Percentiles rank a stretch among this genome's conserved stretches.
Evolutionary conservation across 2,888 invertebrate genomes (phyloP).

Genomic region (Macrosoma leucophasiata): DNA sequence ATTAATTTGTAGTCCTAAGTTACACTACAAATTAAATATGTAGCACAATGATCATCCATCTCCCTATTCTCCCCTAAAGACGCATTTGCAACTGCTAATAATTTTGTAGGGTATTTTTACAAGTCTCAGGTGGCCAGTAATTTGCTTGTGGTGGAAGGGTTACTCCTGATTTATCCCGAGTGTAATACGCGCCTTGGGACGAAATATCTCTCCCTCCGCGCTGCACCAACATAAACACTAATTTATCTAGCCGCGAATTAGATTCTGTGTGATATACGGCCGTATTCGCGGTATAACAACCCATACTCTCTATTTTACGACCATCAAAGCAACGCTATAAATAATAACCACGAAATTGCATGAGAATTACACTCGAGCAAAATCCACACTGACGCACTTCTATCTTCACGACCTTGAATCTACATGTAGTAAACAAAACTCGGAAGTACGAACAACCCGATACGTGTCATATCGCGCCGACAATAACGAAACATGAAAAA

Average conservation of each 20-base stretch:
- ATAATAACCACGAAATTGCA: constrained; percentile 2
- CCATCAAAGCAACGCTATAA: not conserved
- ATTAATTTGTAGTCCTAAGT: no score
- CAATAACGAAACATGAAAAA: constrained; percentile 77
- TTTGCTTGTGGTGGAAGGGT: constrained; percentile 68
- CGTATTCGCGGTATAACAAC: constrained; percentile 6
- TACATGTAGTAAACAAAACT: constrained; percentile 49
- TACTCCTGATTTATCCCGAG: constrained; percentile 62
- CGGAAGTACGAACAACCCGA: constrained; percentile 42
- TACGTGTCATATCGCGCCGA: constrained; percentile 64
- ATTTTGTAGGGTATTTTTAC: constrained; percentile 61
- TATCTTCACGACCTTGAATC: constrained; percentile 35
- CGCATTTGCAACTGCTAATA: constrained; percentile 35
- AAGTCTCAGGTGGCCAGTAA: constrained; percentile 73
- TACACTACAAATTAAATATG: no score
- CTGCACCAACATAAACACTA: constrained; percentile 50
- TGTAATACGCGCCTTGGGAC: constrained; percentile 61
- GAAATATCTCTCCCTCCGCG: constrained; percentile 47
- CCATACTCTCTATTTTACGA: not conserved
- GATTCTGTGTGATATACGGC: constrained; percentile 29
- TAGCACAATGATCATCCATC: no score
- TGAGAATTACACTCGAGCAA: no score
- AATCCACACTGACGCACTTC: constrained; percentile 4
- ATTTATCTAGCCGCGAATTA: constrained; percentile 47
- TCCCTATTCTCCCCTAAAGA: constrained; percentile 10